These are phyloP conservation scores for Oegoconia quadripuncta DNA, from an alignment of 2,888 invertebrate species.

Conservation along the genomic window DNA sequence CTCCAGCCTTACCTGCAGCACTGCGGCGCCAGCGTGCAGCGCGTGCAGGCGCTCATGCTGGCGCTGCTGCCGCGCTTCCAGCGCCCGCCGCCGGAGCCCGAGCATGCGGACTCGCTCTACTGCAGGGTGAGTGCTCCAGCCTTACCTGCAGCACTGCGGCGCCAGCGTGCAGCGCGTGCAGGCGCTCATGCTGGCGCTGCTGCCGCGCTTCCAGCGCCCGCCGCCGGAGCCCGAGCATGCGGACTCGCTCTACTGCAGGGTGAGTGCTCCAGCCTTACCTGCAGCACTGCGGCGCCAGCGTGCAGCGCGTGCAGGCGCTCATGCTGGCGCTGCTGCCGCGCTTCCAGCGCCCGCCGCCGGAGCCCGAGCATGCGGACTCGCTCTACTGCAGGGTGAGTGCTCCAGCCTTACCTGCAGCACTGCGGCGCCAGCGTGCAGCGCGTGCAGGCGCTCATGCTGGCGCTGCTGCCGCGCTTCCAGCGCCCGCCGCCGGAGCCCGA, in stretches of 20 bases:
- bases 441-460: too few species aligned
- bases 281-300: too few species aligned
- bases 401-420: too few species aligned
- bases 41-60: conserved; percentile 87
- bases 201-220: conserved; percentile 82
- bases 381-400: too few species aligned
- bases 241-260: conserved; percentile 49
- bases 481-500: too few species aligned
- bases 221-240: conserved; percentile 35
- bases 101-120: conserved; percentile 35
- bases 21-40: conserved; percentile 79
- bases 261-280: too few species aligned
- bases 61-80: conserved; percentile 85
- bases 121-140: conserved; percentile 47
- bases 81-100: conserved; percentile 47
- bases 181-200: conserved; percentile 85
- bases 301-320: too few species aligned
- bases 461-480: too few species aligned
- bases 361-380: too few species aligned
- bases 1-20: conserved; percentile 57
- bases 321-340: too few species aligned
- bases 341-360: too few species aligned
- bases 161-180: conserved; percentile 84
- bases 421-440: too few species aligned
- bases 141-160: conserved; percentile 68